A percentile compares a stretch with the other conserved stretches of the same genome.
Conservation (phyloP, 2,113 vertebrate species). For the Haplochromis vanheusdeni region DNA sequence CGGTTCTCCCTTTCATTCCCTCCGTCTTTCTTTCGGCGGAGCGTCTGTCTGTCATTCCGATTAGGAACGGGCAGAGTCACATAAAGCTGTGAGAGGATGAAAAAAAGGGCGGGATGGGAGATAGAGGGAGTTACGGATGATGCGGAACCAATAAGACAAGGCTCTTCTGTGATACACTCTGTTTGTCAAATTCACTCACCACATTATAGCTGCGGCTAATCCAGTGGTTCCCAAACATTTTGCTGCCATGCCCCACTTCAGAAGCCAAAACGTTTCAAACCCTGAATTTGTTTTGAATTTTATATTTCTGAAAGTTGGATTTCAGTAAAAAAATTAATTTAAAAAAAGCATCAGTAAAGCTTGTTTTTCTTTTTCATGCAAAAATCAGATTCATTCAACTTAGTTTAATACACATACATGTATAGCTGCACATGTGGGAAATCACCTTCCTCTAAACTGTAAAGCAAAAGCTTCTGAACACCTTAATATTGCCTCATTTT, state of each 20-base stretch:
- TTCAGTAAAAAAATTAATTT: neutral
- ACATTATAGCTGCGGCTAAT: neutral
- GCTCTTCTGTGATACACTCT: constrained; percentile 31
- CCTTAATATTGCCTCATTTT: neutral
- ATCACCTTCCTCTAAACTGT: neutral
- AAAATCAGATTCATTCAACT: neutral
- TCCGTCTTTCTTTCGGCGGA: constrained; percentile 57
- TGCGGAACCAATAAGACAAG: constrained; percentile 59
- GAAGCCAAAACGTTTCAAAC: neutral
- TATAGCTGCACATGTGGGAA: neutral
- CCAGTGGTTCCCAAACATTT: neutral
- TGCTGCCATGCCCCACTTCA: neutral
- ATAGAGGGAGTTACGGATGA: constrained; percentile 41
- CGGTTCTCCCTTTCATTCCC: constrained; percentile 51
- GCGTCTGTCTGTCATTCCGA: constrained; percentile 71
- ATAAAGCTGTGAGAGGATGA: constrained; percentile 46
- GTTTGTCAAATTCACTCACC: constrained; percentile 24
- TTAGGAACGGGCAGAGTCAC: constrained; percentile 58
- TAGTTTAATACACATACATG: neutral
- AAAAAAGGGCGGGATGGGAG: constrained; percentile 52
- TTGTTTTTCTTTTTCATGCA: neutral
- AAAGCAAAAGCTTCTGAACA: neutral
- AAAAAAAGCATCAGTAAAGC: neutral
- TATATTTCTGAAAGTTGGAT: neutral
- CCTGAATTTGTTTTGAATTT: neutral